Conservation (phyloP, 2,888 invertebrate species). For the Crepidodera aurea region DNA sequence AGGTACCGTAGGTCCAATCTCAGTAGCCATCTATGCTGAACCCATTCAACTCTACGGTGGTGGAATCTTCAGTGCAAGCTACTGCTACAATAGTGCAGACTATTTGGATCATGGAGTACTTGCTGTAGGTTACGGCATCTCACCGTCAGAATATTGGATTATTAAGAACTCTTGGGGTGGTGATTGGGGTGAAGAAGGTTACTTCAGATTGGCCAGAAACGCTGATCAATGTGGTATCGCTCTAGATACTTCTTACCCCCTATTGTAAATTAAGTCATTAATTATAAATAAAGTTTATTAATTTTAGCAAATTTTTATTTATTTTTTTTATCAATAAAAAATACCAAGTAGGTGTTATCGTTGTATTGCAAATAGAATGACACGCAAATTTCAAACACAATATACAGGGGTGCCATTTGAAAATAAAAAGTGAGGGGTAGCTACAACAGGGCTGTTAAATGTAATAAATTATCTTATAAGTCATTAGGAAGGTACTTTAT, state of each 20-base stretch:
- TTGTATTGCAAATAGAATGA: too few relatives aligned
- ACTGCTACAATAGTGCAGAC: constrained; percentile 65
- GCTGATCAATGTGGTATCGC: not conserved
- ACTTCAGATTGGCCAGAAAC: not conserved
- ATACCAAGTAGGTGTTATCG: too few relatives aligned
- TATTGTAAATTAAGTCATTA: not conserved
- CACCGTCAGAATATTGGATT: not conserved
- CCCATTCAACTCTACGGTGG: constrained; percentile 80
- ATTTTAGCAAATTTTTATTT: too few relatives aligned
- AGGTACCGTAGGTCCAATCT: constrained; percentile 69
- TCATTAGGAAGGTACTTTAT: too few relatives aligned
- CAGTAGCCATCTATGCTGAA: constrained; percentile 88
- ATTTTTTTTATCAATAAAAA: too few relatives aligned
- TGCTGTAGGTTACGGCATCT: constrained; percentile 57
- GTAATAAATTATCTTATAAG: too few relatives aligned
- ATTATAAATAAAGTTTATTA: too few relatives aligned
- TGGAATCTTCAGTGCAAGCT: constrained; percentile 79
- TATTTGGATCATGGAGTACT: constrained; percentile 83
- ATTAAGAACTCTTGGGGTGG: constrained; percentile 4
- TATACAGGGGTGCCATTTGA: too few relatives aligned
- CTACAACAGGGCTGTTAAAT: too few relatives aligned
- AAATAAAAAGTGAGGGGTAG: too few relatives aligned
- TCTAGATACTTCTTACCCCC: not conserved
- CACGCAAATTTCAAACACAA: too few relatives aligned
- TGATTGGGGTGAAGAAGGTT: constrained; percentile 2